Conservation (phyloP, 2,797 vertebrate genomes). For the Mergus octosetaceus region DNA sequence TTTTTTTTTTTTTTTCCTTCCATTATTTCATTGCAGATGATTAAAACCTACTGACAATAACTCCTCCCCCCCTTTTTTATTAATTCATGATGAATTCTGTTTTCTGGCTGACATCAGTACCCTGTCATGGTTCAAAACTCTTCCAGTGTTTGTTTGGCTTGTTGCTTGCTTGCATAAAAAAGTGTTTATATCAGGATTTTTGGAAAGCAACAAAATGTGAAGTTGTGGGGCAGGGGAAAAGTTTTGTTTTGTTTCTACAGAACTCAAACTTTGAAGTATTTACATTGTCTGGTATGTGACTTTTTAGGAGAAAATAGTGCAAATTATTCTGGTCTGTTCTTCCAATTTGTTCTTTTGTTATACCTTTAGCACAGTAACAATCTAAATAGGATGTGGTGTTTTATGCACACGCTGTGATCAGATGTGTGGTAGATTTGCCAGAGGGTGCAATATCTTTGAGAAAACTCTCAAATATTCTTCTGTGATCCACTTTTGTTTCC, state of each 20-base stretch:
- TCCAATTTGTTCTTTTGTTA: background rate
- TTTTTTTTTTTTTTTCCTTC: background rate
- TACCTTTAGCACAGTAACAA: background rate
- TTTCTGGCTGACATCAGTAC: constrained; percentile 54
- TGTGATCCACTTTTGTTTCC: background rate
- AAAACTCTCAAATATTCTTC: background rate
- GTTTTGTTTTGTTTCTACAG: constrained; percentile 12
- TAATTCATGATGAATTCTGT: constrained; percentile 50
- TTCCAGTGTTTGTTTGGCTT: constrained; percentile 44
- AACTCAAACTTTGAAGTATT: constrained; percentile 13
- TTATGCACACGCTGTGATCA: background rate
- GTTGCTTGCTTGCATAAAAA: constrained; percentile 24
- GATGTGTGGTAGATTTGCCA: background rate
- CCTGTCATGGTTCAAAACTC: constrained; percentile 33
- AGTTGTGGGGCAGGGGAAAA: background rate
- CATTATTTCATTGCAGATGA: constrained; percentile 19
- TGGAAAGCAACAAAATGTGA: constrained; percentile 35
- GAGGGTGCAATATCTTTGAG: background rate
- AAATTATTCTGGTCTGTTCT: background rate
- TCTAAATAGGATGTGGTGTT: background rate
- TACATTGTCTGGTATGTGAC: background rate
- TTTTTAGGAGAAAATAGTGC: background rate
- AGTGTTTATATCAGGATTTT: constrained; percentile 42
- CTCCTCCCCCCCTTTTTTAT: constrained; percentile 1
- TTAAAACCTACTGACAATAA: constrained; percentile 51